Percentiles rank a stretch among this genome's conserved stretches.
Conservation (phyloP, 2,797 vertebrate genomes). For the Rhinophrynus dorsalis region DNA sequence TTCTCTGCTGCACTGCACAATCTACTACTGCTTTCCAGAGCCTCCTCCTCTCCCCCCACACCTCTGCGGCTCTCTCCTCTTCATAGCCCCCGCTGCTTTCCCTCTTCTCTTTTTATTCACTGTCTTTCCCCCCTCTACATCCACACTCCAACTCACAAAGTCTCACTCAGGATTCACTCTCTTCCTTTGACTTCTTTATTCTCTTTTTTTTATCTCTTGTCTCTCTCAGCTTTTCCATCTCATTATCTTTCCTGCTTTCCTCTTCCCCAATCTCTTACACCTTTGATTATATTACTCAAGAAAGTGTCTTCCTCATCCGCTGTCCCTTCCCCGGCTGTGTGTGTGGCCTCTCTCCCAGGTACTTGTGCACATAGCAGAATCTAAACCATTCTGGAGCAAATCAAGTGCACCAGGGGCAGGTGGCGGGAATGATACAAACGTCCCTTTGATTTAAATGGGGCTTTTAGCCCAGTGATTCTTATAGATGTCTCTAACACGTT, state of each 20-base stretch:
- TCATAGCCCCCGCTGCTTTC: slow-evolving; percentile 29
- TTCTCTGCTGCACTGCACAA: slow-evolving; percentile 55
- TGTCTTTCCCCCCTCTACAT: slow-evolving; percentile 22
- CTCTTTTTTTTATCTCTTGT: slow-evolving; percentile 1
- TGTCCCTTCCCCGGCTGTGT: not conserved
- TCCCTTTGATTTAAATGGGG: no score
- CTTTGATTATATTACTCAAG: not conserved
- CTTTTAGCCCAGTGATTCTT: no score
- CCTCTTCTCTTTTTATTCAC: slow-evolving; percentile 23
- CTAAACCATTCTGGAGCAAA: no score
- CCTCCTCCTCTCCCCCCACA: slow-evolving; percentile 56
- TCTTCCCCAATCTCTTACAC: not conserved
- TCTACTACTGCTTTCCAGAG: slow-evolving; percentile 38
- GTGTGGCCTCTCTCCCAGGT: no score
- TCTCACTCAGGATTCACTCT: not conserved
- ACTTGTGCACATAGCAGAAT: no score
- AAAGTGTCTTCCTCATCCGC: not conserved
- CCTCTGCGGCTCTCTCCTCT: slow-evolving; percentile 60
- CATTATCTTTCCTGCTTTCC: not conserved
- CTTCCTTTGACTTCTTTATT: not conserved
- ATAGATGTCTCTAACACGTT: no score
- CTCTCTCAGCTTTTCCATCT: not conserved
- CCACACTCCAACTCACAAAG: slow-evolving; percentile 35
- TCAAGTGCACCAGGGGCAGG: no score
- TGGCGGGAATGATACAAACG: no score